phyloP scores from a whole-genome alignment of 2,113 vertebrate genomes.

The Pteruthius melanotis region DNA sequence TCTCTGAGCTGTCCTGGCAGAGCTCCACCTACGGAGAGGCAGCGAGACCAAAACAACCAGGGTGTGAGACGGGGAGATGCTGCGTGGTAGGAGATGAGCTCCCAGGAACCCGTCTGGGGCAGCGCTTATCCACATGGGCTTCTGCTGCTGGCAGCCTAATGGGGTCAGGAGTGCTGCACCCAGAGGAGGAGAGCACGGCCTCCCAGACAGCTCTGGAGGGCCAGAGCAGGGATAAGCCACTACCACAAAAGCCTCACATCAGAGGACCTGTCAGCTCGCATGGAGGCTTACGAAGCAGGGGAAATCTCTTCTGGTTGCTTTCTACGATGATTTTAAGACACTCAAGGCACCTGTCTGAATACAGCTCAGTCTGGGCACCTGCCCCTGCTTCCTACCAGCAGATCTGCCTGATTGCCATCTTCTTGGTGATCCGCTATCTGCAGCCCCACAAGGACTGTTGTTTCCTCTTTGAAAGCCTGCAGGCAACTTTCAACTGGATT shows the following conservation, averaged over 20 bases:
- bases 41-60: neutral
- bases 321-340: neutral
- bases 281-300: neutral
- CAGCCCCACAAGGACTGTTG: neutral
- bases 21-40: neutral
- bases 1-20: neutral
- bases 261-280: neutral
- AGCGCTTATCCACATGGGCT: neutral
- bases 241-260: neutral
- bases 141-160: neutral
- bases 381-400: neutral
- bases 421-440: neutral
- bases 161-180: neutral
- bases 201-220: neutral
- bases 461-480: neutral
- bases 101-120: neutral
- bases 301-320: neutral
- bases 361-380: neutral
- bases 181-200: neutral
- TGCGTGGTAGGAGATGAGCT: neutral
- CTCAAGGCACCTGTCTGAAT: fast-evolving
- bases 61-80: neutral
- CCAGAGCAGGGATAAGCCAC: neutral
- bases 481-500: neutral
- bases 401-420: neutral